phyloP scores from a whole-genome alignment of 2,888 invertebrate species.

The Rhamnusium bicolor region DNA sequence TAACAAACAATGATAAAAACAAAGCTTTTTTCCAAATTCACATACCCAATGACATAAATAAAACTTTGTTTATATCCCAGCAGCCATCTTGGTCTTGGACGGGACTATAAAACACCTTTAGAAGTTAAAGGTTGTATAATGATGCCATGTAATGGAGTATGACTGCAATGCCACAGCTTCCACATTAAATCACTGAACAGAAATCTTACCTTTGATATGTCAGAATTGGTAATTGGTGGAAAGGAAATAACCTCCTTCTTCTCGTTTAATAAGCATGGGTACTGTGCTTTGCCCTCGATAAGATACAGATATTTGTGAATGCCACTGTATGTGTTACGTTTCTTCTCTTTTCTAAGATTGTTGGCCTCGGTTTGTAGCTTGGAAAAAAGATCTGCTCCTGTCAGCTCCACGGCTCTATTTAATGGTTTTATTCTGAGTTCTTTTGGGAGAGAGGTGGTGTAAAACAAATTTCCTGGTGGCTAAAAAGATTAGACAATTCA shows the following conservation, averaged over 20 bases:
- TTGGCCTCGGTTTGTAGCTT: slow-evolving; percentile 85
- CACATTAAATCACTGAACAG: too few relatives aligned
- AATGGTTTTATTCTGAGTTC: slow-evolving; percentile 80
- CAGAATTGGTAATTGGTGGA: slow-evolving; percentile 90
- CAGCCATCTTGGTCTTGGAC: too few relatives aligned
- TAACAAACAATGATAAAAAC: too few relatives aligned
- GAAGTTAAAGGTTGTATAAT: too few relatives aligned
- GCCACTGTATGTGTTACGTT: slow-evolving; percentile 86
- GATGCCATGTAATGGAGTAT: too few relatives aligned
- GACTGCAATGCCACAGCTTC: too few relatives aligned
- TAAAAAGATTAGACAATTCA: slow-evolving; percentile 38
- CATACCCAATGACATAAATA: too few relatives aligned
- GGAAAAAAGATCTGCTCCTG: slow-evolving; percentile 80
- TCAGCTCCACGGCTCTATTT: slow-evolving; percentile 74
- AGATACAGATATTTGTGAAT: slow-evolving; percentile 88
- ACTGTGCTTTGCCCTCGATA: slow-evolving; percentile 81
- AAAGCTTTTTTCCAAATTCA: too few relatives aligned
- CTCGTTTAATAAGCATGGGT: slow-evolving; percentile 81
- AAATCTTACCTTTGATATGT: slow-evolving; percentile 80
- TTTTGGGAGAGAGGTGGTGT: slow-evolving; percentile 79
- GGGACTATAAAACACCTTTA: too few relatives aligned
- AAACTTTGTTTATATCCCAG: too few relatives aligned
- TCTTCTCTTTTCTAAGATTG: slow-evolving; percentile 86
- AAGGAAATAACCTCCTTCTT: slow-evolving; percentile 83
- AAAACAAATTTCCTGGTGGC: slow-evolving; percentile 74